Conservation (phyloP, 2,888 invertebrate species). For the Hyles lineata region DNA sequence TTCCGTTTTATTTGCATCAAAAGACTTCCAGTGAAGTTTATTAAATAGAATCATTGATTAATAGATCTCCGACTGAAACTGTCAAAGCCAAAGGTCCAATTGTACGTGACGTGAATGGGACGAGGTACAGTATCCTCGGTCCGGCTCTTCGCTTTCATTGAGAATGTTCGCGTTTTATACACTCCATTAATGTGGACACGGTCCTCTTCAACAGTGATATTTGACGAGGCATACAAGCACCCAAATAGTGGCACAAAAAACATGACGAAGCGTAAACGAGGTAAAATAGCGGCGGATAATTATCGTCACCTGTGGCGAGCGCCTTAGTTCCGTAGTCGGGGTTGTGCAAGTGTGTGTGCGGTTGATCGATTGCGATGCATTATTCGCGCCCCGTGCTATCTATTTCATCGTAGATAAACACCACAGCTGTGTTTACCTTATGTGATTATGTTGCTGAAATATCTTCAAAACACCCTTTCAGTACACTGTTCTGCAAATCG, state of each 20-base stretch:
- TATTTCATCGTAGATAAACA: conserved; percentile 41
- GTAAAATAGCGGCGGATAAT: conserved; percentile 3
- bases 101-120: conserved; percentile 49
- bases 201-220: neutral
- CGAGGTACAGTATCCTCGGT: conserved; percentile 43
- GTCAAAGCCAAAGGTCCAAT: conserved; percentile 54
- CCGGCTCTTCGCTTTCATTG: conserved; percentile 40
- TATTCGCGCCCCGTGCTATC: conserved; percentile 39
- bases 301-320: conserved; percentile 10
- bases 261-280: neutral
- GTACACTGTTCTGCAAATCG: neutral
- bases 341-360: conserved; percentile 7
- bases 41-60: conserved; percentile 60
- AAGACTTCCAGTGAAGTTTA: conserved; percentile 53
- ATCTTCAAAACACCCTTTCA: conserved; percentile 17
- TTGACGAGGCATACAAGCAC: too few species aligned
- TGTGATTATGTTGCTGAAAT: conserved; percentile 32
- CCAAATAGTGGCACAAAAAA: neutral
- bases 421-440: conserved; percentile 34
- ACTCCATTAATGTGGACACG: conserved; percentile 24
- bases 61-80: conserved; percentile 53
- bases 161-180: conserved; percentile 39
- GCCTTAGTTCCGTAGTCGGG: neutral
- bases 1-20: conserved; percentile 59
- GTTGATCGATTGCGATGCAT: conserved; percentile 48